Evolutionary conservation across 23 tunicate species (phyloP), one percentile per base, ranked within the genome.

Genomic region (Halocynthia roretzi): DNA sequence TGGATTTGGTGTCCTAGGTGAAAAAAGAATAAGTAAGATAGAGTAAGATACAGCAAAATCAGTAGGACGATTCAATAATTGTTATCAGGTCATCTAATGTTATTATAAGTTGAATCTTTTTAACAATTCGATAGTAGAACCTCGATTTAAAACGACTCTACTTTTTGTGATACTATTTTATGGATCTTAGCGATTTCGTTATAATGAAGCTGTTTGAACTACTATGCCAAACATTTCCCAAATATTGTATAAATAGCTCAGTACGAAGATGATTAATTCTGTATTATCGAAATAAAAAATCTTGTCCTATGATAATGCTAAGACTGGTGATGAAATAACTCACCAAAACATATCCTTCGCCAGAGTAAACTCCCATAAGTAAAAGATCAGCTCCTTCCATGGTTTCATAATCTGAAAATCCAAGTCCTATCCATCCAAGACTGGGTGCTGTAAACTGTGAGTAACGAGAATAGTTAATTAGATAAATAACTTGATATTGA

Each of bases 341-440:
- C 22, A 74, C 78, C 11, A 10, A 53, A 10, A 74, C 4, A n/a
- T 74, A 74, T 8, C 31, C 10, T 2, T 74, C 64, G 6, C 78
- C 78, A 50, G 5, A 0, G 9, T 54, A 9, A 20, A 74, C 78
- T 8, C 78, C 78, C 15, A n/a, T 2, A 12, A 74, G 54, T 5
- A 74, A 54, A 62, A 74, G 55, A 54, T 74, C 78, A 2, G 78
- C 78, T 8, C 56, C 78, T 54, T 18, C 20, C 78, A 74, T 74
- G 20, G 63, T 74, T 8, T 9, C 2, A 50, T 6, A 17, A 5
- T 7, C 8, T 10, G 78, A 74, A 10, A 74, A 10, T 12, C 78
- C 78, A 20, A 74, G 22, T 5, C 78, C 78, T 0, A 74, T 54
- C 78, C 78, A 74, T 0, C 78, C 78, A 15, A 20, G 15, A n/a